Percentiles rank a stretch among this genome's conserved stretches.
phyloP scores from a whole-genome alignment of 2,113 vertebrate genomes.

The Thunnus thynnus region DNA sequence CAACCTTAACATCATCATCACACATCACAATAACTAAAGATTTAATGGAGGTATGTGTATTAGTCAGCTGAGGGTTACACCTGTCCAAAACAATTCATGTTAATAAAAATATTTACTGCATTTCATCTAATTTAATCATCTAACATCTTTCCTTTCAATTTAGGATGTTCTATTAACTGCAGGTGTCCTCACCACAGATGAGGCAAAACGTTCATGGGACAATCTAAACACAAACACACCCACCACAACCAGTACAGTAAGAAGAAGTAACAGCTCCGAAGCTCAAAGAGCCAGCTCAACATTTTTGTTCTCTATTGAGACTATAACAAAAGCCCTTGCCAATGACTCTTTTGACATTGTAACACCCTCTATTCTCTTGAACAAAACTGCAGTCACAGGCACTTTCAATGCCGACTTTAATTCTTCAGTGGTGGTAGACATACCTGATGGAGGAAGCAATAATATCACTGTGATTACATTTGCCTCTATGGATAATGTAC shows the following conservation, averaged over 20 bases:
- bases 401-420: slow-evolving; percentile 41
- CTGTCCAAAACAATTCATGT: not conserved
- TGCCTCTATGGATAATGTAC: slow-evolving; percentile 72
- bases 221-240: not conserved
- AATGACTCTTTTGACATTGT: slow-evolving; percentile 20
- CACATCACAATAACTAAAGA: rapidly evolving
- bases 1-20: rapidly evolving
- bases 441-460: slow-evolving; percentile 14
- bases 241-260: rapidly evolving
- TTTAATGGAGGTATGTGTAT: slow-evolving; percentile 50
- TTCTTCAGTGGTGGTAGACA: slow-evolving; percentile 58
- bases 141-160: slow-evolving; percentile 18
- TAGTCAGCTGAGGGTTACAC: rapidly evolving
- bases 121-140: not conserved
- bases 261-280: not conserved
- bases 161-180: slow-evolving; percentile 54
- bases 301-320: slow-evolving; percentile 57
- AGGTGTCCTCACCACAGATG: slow-evolving; percentile 49
- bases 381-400: slow-evolving; percentile 53
- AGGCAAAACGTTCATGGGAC: slow-evolving; percentile 29
- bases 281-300: slow-evolving; percentile 9
- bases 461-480: slow-evolving; percentile 66
- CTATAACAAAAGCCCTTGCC: not conserved
- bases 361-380: slow-evolving; percentile 41
- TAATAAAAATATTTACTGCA: not conserved